Percentiles rank a stretch among this genome's conserved stretches.
phyloP scores from a whole-genome alignment of 1,140 invertebrate species.

The Nasonia longicornis region DNA sequence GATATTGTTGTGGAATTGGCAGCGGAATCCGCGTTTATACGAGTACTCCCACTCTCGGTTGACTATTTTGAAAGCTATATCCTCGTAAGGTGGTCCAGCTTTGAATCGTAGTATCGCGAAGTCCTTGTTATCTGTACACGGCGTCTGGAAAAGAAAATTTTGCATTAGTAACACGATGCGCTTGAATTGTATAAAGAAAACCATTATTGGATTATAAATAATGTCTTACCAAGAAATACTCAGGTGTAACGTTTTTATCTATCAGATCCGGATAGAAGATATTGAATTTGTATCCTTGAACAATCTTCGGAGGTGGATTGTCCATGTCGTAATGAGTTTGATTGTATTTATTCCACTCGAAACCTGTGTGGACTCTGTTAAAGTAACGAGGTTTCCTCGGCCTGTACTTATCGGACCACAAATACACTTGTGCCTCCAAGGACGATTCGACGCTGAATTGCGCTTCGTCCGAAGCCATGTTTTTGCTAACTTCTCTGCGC shows the following conservation, averaged over 20 bases:
- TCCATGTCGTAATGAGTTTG: slow-evolving; percentile 99
- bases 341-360: slow-evolving; percentile 99
- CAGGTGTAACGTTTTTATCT: slow-evolving; percentile 92
- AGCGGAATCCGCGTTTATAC: slow-evolving; percentile 96
- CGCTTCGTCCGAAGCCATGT: slow-evolving; percentile 90
- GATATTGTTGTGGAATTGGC: slow-evolving; percentile 99
- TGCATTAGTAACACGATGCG: not conserved
- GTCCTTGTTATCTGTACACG: slow-evolving; percentile 92
- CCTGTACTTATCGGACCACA: slow-evolving; percentile 98
- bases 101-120: slow-evolving; percentile 96
- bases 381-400: slow-evolving; percentile 98
- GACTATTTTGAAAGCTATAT: slow-evolving; percentile 99
- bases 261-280: slow-evolving; percentile 99
- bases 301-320: slow-evolving; percentile 99
- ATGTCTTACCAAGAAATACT: slow-evolving; percentile 85
- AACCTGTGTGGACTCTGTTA: slow-evolving; percentile 95
- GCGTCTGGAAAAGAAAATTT: slow-evolving; percentile 75
- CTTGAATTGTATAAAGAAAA: not conserved
- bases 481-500: slow-evolving; percentile 85
- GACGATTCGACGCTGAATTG: slow-evolving; percentile 92
- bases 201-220: not conserved
- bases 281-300: slow-evolving; percentile 99
- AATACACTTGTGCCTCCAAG: slow-evolving; percentile 87
- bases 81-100: slow-evolving; percentile 98
- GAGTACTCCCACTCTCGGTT: slow-evolving; percentile 99